Evolutionary conservation across 2,888 invertebrate genomes (phyloP), one percentile per base, ranked within the genome.

Genomic region (Acronicta psi): DNA sequence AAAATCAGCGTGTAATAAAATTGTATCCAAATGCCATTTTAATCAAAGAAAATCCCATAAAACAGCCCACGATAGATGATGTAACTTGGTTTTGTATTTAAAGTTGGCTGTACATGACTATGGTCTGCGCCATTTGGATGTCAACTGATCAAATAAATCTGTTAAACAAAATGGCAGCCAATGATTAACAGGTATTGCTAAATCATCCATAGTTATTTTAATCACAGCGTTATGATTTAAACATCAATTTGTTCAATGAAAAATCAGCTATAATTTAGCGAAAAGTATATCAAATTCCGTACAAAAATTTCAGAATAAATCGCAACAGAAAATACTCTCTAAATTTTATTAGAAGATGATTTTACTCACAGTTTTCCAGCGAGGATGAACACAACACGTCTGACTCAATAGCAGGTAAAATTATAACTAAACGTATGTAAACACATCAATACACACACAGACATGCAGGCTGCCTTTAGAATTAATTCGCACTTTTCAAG

Each of bases 341-440:
- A 34, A 44, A 73, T 38, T 43, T 34, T 51, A 70, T 59, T 59
- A 43, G 23, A 40, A 43, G 40, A 54, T 69, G 46, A 51, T 51
- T 50, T 38, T 59, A 76, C 78, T 77, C 46, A 77, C 78, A 70
- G 20, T 60, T 61, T 52, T 68, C 60, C 59, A 44, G 45, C 38
- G 41, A 66, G 66, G 59, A 60, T 70, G 57, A 45, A 46, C 65
- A 59, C 59, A 61, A 54, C 77, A 73, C 77, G 79, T 70, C 79
- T 64, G 75, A 50, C 67, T 67, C 73, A 66, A 69, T 56, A 69
- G 73, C 73, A 77, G 79, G 77, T 76, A 79, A 77, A 73, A 67
- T 75, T 79, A 62, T 71, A 69, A 78, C 77, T 78, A 78, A 78
- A 76, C 77, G 69, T 59, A 58, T 69, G 72, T 74, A 78, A 77